A percentile compares a stretch with the other conserved stretches of the same genome.
phyloP scores from a whole-genome alignment of 2,888 invertebrate species.

The Diploptera punctata region DNA sequence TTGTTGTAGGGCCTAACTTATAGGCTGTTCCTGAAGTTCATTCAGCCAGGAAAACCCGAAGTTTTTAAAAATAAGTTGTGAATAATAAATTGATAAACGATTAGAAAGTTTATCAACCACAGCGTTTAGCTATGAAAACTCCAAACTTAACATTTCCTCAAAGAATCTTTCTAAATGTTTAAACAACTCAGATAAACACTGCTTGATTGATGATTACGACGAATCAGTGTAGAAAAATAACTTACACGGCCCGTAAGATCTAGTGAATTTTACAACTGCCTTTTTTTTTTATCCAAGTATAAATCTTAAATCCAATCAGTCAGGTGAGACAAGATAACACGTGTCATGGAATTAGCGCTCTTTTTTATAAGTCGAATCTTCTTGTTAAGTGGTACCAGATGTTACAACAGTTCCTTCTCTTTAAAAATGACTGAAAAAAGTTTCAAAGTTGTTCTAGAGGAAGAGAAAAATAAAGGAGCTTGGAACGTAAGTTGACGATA shows the following conservation, averaged over 20 bases:
- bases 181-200: too few species aligned
- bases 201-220: background rate
- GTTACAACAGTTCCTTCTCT: background rate
- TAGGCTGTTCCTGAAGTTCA: too few species aligned
- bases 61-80: too few species aligned
- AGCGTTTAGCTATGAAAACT: too few species aligned
- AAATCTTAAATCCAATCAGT: slow-evolving; percentile 26
- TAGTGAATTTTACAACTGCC: background rate
- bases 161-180: too few species aligned
- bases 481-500: slow-evolving; percentile 1
- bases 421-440: too few species aligned
- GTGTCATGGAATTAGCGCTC: slow-evolving; percentile 10
- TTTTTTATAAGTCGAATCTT: background rate
- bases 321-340: slow-evolving; percentile 26
- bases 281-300: background rate
- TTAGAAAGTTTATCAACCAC: too few species aligned
- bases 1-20: too few species aligned
- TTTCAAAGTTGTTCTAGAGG: too few species aligned
- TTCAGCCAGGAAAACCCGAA: too few species aligned
- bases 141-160: too few species aligned
- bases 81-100: too few species aligned
- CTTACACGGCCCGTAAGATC: background rate
- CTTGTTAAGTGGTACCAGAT: slow-evolving; percentile 4
- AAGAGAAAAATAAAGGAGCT: background rate
- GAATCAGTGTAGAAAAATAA: slow-evolving; percentile 8